Base-by-base conservation (phyloP, 2,113 vertebrate species). In the Anser brachyrhynchus region DNA sequence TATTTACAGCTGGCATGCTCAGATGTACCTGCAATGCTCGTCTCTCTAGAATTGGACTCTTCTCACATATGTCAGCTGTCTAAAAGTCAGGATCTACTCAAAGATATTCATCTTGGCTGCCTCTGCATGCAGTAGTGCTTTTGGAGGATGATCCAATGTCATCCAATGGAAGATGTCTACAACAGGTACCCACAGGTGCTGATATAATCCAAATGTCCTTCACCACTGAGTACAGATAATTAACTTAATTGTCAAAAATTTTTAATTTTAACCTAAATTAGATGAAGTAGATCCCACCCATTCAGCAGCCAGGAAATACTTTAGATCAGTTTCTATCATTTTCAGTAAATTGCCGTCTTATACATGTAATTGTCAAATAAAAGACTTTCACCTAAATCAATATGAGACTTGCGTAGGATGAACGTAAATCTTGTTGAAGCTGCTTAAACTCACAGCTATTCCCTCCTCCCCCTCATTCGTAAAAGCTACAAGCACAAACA, bases 141-240 rank as follows among this genome's bases (percentile, higher is more conserved):
- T 11, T 26, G 70, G 22, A 81, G 51, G 33, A 64, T 65, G 49
- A 66, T 49, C 14, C 11, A 33, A 13, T 35, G 55, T 73, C 46
- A 21, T 49, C 46, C 46, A 49, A 49, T 49, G 46, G 46, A 21
- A 49, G 46, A 10, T 51, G 35, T 20, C 23, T 7, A 46, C 37
- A 29, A 44, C 9, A 22, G 0, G 0, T 18, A 69, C 15, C 9
- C 9, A 29, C 15, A 66, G 14, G 46, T 4, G 13, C 3, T 57
- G 31, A 15, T 64, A 22, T 7, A 55, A 85, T 6, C 39, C 19
- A 81, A 49, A 13, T 23, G 8, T 23, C 17, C 20, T 64, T 65
- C n/a, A 65, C 14, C 20, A 35, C 4, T 21, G 61, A 62, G 26
- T 31, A 66, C 35, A 62, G 44, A 37, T 29, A 44, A 52, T 2